Conservation (phyloP, 2,113 vertebrate species). For the Nipponia nippon region DNA sequence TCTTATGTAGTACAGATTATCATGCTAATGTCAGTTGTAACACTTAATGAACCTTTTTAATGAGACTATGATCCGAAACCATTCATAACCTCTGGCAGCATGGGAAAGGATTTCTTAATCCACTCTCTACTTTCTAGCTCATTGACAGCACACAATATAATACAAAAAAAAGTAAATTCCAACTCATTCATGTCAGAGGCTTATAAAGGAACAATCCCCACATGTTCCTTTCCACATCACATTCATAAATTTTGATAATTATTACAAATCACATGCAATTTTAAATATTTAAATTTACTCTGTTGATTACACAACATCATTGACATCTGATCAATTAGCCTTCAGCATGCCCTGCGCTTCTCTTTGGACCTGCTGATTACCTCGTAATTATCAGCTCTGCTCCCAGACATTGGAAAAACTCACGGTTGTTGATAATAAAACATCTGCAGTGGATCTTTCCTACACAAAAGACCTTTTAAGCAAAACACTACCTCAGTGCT, state of each 20-base stretch:
- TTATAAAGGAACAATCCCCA: neutral
- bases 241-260: neutral
- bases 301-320: neutral
- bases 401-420: neutral
- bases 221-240: neutral
- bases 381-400: neutral
- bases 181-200: neutral
- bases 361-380: neutral
- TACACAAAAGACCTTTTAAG: neutral
- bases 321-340: neutral
- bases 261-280: neutral
- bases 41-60: neutral
- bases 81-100: neutral
- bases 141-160: neutral
- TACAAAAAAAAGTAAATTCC: neutral
- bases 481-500: neutral
- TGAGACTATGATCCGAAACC: neutral
- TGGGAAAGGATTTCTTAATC: neutral
- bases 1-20: neutral
- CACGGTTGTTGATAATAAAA: accelerated
- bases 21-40: neutral
- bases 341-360: neutral
- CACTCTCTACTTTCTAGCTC: neutral
- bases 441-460: neutral
- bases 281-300: neutral